A percentile compares a stretch with the other conserved stretches of the same genome.
Conservation (phyloP, 2,888 invertebrate species). For the Rhagonycha lutea region DNA sequence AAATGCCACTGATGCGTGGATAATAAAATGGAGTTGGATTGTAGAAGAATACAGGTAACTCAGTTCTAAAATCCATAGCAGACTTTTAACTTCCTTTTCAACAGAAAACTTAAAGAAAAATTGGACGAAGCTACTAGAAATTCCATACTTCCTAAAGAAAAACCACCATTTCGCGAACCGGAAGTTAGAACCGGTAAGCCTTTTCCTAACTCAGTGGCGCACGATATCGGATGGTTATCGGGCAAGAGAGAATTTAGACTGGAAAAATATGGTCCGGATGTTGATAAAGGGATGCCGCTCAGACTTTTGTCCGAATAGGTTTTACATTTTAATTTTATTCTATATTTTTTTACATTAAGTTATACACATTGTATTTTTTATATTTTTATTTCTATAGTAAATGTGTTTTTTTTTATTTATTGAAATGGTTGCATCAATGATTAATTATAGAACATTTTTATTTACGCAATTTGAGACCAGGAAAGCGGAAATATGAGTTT, state of each 20-base stretch:
- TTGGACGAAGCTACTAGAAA: slow-evolving; percentile 30
- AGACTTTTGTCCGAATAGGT: neutral
- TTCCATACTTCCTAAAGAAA: slow-evolving; percentile 16
- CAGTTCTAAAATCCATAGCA: neutral
- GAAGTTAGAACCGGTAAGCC: slow-evolving; percentile 33
- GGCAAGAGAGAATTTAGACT: slow-evolving; percentile 31
- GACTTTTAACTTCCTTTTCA: slow-evolving; percentile 3
- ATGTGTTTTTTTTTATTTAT: no score
- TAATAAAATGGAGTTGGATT: slow-evolving; percentile 34
- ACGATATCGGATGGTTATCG: slow-evolving; percentile 37
- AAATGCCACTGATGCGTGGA: slow-evolving; percentile 19
- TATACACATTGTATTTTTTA: neutral
- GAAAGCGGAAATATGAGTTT: no score
- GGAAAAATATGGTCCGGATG: slow-evolving; percentile 37
- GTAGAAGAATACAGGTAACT: slow-evolving; percentile 30
- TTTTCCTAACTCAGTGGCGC: slow-evolving; percentile 30
- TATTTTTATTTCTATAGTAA: no score
- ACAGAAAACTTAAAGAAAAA: slow-evolving; percentile 29
- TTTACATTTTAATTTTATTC: neutral
- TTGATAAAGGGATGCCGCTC: slow-evolving; percentile 23
- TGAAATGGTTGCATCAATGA: no score
- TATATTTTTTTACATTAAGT: neutral
- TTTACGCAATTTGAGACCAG: no score
- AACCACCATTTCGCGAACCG: slow-evolving; percentile 9
- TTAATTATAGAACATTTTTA: no score